Percentiles rank a stretch among this genome's conserved stretches.
Conservation (phyloP, 2,888 invertebrate species). For the Erebia ligea region DNA sequence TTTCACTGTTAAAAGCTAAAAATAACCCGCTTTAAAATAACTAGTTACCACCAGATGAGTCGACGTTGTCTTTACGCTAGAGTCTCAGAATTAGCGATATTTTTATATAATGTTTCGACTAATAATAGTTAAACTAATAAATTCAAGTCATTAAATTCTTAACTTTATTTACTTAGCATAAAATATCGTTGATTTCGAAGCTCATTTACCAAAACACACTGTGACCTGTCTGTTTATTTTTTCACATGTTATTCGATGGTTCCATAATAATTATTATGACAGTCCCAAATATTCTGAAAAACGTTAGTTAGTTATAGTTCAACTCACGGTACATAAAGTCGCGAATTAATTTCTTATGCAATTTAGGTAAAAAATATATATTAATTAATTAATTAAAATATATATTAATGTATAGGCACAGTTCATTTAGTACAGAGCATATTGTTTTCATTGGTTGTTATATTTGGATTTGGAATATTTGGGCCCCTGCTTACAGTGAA, state of each 20-base stretch:
- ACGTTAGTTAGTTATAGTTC: neutral
- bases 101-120: neutral
- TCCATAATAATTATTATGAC: constrained; percentile 17
- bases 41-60: constrained; percentile 28
- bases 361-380: neutral
- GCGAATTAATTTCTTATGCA: too few relatives aligned
- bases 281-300: constrained; percentile 30
- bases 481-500: neutral
- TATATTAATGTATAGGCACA: neutral
- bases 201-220: constrained; percentile 36
- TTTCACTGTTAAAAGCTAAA: constrained; percentile 25
- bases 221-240: constrained; percentile 60
- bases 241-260: constrained; percentile 61
- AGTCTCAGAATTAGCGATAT: constrained; percentile 30
- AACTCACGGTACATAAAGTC: neutral
- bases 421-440: neutral
- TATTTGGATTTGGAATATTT: constrained; percentile 1
- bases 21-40: constrained; percentile 25
- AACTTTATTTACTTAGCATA: constrained; percentile 23
- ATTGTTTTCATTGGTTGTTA: neutral
- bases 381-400: neutral
- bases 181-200: constrained; percentile 32
- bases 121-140: neutral
- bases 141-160: too few relatives aligned
- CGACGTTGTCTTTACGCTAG: constrained; percentile 28